Conservation (phyloP, 2,888 invertebrate genomes). For the Ormyrus thymus region DNA sequence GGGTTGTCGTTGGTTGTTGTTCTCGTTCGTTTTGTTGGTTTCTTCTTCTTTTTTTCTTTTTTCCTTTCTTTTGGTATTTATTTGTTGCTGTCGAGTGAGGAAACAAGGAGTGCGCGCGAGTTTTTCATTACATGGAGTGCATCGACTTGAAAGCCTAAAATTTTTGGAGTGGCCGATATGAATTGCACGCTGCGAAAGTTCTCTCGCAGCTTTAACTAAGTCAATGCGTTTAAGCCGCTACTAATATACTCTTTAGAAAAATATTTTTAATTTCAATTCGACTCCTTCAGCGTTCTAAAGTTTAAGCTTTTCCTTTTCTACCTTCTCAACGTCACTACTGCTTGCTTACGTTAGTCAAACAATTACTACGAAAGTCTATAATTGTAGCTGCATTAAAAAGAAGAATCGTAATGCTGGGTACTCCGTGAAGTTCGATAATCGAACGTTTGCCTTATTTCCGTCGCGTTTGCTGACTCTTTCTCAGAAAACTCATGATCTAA, state of each 20-base stretch:
- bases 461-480: not conserved
- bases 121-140: constrained; percentile 44
- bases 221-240: not conserved
- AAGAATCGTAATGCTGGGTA: too few relatives aligned
- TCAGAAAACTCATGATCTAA: constrained; percentile 20
- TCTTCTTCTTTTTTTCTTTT: constrained; percentile 37
- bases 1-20: not conserved
- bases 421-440: too few relatives aligned
- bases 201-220: constrained; percentile 11
- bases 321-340: too few relatives aligned
- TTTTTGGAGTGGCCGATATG: constrained; percentile 33
- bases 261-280: constrained; percentile 36
- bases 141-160: constrained; percentile 40
- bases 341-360: constrained; percentile 2
- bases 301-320: constrained; percentile 10
- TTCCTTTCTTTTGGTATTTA: constrained; percentile 39
- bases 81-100: constrained; percentile 26
- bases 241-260: constrained; percentile 30
- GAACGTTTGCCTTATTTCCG: not conserved
- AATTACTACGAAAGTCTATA: constrained; percentile 24
- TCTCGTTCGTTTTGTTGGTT: constrained; percentile 31
- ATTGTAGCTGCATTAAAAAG: too few relatives aligned
- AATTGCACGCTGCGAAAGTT: not conserved
- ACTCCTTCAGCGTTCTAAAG: constrained; percentile 30
- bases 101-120: constrained; percentile 55